phyloP scores from a whole-genome alignment of 2,113 vertebrate species.

The Ammodytes dubius region DNA sequence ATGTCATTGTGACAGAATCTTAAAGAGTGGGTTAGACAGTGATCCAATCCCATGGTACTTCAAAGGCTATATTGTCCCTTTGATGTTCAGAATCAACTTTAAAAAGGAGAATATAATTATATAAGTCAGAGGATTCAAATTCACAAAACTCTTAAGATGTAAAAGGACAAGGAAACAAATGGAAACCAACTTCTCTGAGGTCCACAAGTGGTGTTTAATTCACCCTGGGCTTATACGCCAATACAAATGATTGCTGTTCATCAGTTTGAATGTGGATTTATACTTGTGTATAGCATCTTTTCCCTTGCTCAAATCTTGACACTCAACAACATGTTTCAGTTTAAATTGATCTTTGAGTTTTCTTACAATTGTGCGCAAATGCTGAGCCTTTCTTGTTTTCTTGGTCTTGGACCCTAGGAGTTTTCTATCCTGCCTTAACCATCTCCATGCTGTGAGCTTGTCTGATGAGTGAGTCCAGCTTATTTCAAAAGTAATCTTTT shows the following conservation, averaged over 20 bases:
- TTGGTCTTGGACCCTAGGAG: constrained; percentile 17
- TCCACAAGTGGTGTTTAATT: constrained; percentile 57
- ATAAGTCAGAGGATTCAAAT: constrained; percentile 80
- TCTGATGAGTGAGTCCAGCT: constrained; percentile 19
- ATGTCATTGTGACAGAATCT: constrained; percentile 84
- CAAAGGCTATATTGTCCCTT: constrained; percentile 85
- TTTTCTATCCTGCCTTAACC: constrained; percentile 42
- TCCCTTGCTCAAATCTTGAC: constrained; percentile 16
- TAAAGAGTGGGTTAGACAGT: constrained; percentile 82
- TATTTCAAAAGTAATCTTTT: constrained; percentile 29
- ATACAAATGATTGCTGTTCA: constrained; percentile 36
- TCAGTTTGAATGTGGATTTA: constrained; percentile 35
- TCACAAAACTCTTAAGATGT: constrained; percentile 75
- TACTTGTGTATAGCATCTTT: not conserved
- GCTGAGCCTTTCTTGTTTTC: constrained; percentile 13
- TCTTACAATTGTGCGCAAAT: constrained; percentile 8
- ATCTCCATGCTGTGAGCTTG: constrained; percentile 20
- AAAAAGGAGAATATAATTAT: constrained; percentile 83
- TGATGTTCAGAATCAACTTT: constrained; percentile 86
- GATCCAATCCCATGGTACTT: constrained; percentile 86
- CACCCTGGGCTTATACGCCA: constrained; percentile 22
- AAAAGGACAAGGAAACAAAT: constrained; percentile 68
- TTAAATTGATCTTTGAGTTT: not conserved
- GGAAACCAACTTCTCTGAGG: constrained; percentile 64
- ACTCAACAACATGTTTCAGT: not conserved